Base-by-base conservation (phyloP, 2,113 vertebrate species). In the Fregetta grallaria region DNA sequence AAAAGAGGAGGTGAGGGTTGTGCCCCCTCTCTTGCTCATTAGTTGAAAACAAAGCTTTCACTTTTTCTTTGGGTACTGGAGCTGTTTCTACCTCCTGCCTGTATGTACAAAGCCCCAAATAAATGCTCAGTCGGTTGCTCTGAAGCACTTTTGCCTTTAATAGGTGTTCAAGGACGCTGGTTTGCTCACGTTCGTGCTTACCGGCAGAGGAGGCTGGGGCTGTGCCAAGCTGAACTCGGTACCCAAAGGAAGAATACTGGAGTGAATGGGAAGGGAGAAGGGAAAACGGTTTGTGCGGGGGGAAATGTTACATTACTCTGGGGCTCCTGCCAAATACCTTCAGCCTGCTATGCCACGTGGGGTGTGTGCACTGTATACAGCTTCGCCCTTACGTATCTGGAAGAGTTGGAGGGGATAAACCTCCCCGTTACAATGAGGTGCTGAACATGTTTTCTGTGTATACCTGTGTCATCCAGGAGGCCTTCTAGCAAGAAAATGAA, bases 401-500 rank as follows among this genome's bases (percentile, higher is more conserved):
- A 70, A 47, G 84, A 76, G 26, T 45, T 79, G 84, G 77, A 82
- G n/a, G 29, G 22, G 52, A 62, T 83, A 30, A 86, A 63, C 26
- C 45, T 92, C 7, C 62, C 36, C 3, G 3, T 80, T 81, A 13
- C 49, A 84, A 2, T 30, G 36, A 85, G 68, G 36, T 3, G 3
- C n/a, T 87, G 85, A 92, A 49, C 27, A 7, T 29, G n/a, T 91
- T 96, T 88, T 68, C 29, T 6, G 3, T 2, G 0, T 63, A 14
- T 32, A 25, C 45, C 71, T 74, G 34, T 84, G 71, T 82, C 78
- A 91, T 85, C 85, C 58, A 77, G 81, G 63, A 96, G 89, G 77
- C 91, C 84, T 85, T 76, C 81, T 53, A 88, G 86, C 71, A 94
- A 85, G 74, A 77, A 73, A 91, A 85, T 38, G 77, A 90, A 94